Evolutionary conservation across 2,113 vertebrate species (phyloP).

Genomic region (Myotis davidii): DNA sequence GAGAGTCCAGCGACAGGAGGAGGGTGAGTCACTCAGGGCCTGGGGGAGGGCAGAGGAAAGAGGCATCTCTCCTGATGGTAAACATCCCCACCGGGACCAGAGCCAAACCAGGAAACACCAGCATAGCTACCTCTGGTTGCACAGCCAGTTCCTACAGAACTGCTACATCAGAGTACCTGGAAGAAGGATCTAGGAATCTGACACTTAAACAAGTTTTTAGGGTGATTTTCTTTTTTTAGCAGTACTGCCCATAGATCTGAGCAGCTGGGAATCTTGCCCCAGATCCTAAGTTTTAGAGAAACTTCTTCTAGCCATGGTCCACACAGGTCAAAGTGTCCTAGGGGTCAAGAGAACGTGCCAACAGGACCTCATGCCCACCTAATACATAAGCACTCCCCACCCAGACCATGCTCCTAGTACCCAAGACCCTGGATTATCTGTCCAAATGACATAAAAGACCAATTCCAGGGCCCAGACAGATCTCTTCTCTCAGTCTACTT

Average conservation of each 20-base stretch:
- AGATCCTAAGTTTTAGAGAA: not conserved
- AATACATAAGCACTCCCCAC: not conserved
- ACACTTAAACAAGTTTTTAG: not conserved
- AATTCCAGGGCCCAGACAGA: not conserved
- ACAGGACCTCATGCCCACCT: not conserved
- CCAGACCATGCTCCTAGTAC: not conserved
- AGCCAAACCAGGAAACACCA: constrained; percentile 50
- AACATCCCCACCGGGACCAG: constrained; percentile 45
- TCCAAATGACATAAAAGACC: not conserved
- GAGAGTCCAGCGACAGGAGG: not conserved
- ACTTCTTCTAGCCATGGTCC: not conserved
- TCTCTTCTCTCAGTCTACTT: not conserved
- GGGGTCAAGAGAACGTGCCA: not conserved
- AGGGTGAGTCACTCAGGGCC: constrained; percentile 50
- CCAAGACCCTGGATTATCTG: not conserved
- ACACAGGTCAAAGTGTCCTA: not conserved
- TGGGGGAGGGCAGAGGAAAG: not conserved
- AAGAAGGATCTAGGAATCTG: not conserved
- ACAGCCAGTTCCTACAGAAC: not conserved
- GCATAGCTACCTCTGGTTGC: not conserved
- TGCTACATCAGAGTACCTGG: not conserved
- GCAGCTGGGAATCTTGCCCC: not conserved
- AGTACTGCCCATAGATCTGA: not conserved
- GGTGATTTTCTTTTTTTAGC: not conserved
- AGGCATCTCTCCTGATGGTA: constrained; percentile 35